Base-by-base conservation (phyloP, 2,888 invertebrate genomes). In the Phyllotreta striolata region DNA sequence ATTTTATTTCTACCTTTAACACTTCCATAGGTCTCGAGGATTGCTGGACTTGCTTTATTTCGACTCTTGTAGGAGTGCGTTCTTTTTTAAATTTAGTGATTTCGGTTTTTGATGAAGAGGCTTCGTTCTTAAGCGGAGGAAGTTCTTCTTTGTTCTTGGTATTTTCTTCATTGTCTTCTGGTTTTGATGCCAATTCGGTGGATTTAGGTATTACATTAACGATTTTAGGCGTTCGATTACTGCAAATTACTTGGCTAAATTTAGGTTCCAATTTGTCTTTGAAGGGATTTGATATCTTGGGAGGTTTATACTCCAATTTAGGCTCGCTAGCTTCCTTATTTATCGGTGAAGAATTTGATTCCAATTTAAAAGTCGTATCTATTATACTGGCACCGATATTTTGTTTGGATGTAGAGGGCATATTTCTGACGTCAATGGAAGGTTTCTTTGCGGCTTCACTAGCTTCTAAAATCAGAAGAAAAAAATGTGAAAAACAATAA, bases 141-240 rank as follows among this genome's bases (percentile, higher is more conserved):
- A n/a, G 13, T 62, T 69, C 66, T 6, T 46, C 10, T 66, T 69
- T 61, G 7, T 41, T 37, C 47, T 64, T 58, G 24, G 2, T 3
- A 3, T 24, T 24, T 8, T 8, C 38, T 39, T 38, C 37, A 5
- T 12, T 13, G 12, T 57, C 24, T 13, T 44, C 46, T 1, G 49
- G 52, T 44, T 68, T 69, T 4, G 49, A 49, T 12, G 55, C 24
- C 13, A 46, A 14, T 49, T 76, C 74, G 5, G 69, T 55, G 0
- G 68, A 44, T 70, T 77, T 77, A 35, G 76, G 77, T 41, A 78
- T 76, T 6, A 76, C 76, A 14, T 75, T 70, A 4, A 78, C 73
- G 8, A 78, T 74, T 70, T 76, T 77, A 6, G 77, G 77, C 7
- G 68, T 57, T 13, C 70, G 72, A 56, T 70, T 61, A 8, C 13